Conservation (phyloP, 2,797 vertebrate genomes). For the Tarsius wallacei region DNA sequence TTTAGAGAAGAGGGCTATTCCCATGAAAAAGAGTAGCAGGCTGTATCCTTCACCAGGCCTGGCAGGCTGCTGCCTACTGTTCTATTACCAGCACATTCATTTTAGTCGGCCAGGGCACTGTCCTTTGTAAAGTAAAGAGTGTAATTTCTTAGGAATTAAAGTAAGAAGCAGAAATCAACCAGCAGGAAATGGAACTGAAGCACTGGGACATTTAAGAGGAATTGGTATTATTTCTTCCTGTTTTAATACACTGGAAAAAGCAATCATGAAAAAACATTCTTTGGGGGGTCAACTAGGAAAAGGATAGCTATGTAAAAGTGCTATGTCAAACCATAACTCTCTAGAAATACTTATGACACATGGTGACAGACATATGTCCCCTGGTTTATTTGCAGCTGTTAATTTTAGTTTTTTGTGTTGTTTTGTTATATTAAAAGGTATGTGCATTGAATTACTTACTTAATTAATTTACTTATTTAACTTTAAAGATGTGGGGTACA, state of each 20-base stretch:
- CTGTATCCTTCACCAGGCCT: accelerated
- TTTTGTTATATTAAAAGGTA: too few species aligned
- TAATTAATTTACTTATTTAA: too few species aligned
- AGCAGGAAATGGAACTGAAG: constrained; percentile 46
- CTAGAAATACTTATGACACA: background rate
- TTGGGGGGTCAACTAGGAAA: background rate
- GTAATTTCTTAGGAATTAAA: constrained; percentile 52
- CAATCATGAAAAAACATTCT: background rate
- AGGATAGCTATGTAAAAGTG: background rate
- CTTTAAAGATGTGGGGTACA: too few species aligned
- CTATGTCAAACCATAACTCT: background rate
- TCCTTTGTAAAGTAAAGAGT: background rate
- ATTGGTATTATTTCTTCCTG: constrained; percentile 10
- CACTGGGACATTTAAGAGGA: constrained; percentile 42
- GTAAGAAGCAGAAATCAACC: constrained; percentile 1
- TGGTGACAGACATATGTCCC: background rate
- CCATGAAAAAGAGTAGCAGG: background rate
- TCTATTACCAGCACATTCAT: background rate
- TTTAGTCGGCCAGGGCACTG: background rate
- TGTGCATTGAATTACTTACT: too few species aligned
- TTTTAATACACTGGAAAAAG: constrained; percentile 1
- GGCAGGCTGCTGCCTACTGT: background rate
- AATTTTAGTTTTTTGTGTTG: background rate
- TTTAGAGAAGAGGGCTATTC: background rate
- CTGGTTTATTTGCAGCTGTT: background rate